Evolutionary conservation across 2,888 invertebrate species (phyloP), one percentile per base, ranked within the genome.

Genomic region (Brachylomia viminalis): DNA sequence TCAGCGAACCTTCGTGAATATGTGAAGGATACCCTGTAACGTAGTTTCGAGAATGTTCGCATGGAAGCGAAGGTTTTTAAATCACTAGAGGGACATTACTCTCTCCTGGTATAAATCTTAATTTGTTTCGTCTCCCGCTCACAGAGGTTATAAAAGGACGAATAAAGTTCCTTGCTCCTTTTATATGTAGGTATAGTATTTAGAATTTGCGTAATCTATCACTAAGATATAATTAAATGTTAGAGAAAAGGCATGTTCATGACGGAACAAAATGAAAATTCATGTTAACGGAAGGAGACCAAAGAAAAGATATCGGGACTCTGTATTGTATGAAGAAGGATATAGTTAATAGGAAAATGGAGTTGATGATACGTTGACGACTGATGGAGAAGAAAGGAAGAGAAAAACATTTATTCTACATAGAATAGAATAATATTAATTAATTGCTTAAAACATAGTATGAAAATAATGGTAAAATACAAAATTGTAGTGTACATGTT

Each of bases 11-110:
- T 68, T 67, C 13, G 30, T 17, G 67, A 49, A 75, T 52, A 52
- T 58, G 62, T 68, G 23, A 72, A 75, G 82, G 77, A 30, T 61
- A 84, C 56, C 0, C 13, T 49, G 20, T 38, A 47, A 58, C 42
- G 10, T 64, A 71, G 66, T 82, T 83, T 69, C 54, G 38, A 74
- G 68, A 86, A 72, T 45, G 49, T 70, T 82, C n/a, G 23, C 23
- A 23, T n/a, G 54, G 45, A 27, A n/a, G 23, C 61, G 38, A 83
- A 83, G 64, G 86, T 62, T 86, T 82, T 83, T 86, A 83, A 83
- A 72, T 65, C 83, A 47, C 86, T 47, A 45, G 86, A 69, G 86
- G 33, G 65, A 27, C 79, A 74, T 83, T 71, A 83, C n/a, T 74
- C 73, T 49, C 54, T 38, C 5, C 30, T 38, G 10, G 61, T 59